Base-by-base conservation (phyloP, 2,888 invertebrate genomes). In the Heliconius sara region DNA sequence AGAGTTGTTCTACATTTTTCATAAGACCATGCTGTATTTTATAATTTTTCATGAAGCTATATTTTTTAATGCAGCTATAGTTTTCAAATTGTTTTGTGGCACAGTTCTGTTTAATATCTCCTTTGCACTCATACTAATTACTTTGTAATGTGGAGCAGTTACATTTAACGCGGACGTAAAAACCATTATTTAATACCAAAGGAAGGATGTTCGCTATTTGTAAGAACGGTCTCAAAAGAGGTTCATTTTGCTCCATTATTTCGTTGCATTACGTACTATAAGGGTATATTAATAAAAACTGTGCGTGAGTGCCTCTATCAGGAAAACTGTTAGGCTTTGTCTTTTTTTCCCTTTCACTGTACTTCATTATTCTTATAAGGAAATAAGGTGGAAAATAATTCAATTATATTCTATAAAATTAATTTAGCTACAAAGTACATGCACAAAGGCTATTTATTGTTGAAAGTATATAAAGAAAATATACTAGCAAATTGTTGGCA, bases 181-280 rank as follows among this genome's bases (percentile, higher is more conserved):
- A 71, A 70, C n/a, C 67, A 43, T 71, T 77, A 77, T 71, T 77
- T 71, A 43, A 71, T 70, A 70, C 57, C 68, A 57, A 34, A 66
- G 70, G 47, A 65, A 75, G 27, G 43, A 66, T 39, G 43, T 47
- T 22, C 16, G 39, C 66, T 66, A 19, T 75, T 39, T 75, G 63
- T 65, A 27, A 47, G 43, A 75, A 30, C 75, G 9, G 43, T 75
- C 43, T 47, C 30, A 47, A 43, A 75, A 75, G 65, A 47, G 30
- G 65, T 75, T 66, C 47, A 66, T 43, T 75, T 75, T 75, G 47
- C 66, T 47, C 43, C 63, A 75, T 75, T 75, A 75, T 47, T 47
- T 66, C 75, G 3, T 27, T 75, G 43, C 75, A 47, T 75, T 47
- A 66, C 13, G 65, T 22, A 65, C 65, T 25, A 47, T 65, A 65